Conservation (phyloP, 2,888 invertebrate genomes). For the Heliconius hortense region DNA sequence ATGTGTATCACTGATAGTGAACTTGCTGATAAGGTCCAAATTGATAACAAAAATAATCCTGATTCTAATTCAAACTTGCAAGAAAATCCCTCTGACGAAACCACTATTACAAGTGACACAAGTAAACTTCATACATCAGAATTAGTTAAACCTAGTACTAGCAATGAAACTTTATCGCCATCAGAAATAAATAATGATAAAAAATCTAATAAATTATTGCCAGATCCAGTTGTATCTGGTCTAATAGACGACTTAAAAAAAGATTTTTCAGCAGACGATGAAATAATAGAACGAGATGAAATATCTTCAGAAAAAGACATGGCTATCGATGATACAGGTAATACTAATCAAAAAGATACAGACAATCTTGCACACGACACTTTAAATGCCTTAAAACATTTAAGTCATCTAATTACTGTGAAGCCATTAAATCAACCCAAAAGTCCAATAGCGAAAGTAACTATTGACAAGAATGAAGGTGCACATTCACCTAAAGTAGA, state of each 20-base stretch:
- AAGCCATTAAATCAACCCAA: constrained; percentile 54
- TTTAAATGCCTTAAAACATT: constrained; percentile 58
- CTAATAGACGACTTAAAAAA: not conserved
- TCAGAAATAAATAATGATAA: not conserved
- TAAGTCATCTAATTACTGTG: constrained; percentile 62
- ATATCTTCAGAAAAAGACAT: constrained; percentile 3
- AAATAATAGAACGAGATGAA: constrained; percentile 23
- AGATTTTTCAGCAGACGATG: not conserved
- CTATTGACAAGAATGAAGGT: constrained; percentile 30
- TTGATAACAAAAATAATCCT: not conserved
- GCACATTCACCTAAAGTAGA: not conserved
- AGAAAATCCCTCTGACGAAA: not conserved
- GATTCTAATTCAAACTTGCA: not conserved
- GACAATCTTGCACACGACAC: constrained; percentile 42
- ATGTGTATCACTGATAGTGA: not conserved
- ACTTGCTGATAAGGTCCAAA: not conserved
- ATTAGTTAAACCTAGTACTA: not conserved
- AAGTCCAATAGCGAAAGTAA: constrained; percentile 31
- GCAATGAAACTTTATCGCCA: not conserved
- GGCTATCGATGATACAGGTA: not conserved
- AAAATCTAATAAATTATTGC: not conserved
- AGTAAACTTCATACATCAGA: not conserved
- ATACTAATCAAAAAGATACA: constrained; percentile 32
- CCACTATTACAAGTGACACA: not conserved
- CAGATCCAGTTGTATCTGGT: not conserved